phyloP scores from a whole-genome alignment of 1,140 invertebrate species.

The Drosophila jambulina region DNA sequence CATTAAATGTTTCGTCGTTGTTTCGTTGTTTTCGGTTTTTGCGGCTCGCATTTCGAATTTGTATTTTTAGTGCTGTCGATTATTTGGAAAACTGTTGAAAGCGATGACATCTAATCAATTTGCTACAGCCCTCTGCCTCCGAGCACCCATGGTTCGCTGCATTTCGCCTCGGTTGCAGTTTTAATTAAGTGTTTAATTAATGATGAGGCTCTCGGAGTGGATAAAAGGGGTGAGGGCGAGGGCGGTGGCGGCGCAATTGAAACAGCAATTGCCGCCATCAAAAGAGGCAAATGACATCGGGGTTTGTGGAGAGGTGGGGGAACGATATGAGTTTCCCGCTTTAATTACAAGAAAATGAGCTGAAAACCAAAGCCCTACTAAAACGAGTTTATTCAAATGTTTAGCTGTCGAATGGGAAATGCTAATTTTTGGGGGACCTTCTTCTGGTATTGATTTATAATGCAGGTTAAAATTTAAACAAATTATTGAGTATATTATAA shows the following conservation, averaged over 20 bases:
- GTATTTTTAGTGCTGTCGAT: constrained; percentile 43
- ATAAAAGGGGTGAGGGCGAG: neutral
- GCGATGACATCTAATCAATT: constrained; percentile 62
- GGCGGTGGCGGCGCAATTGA: constrained; percentile 13
- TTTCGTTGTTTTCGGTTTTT: constrained; percentile 24
- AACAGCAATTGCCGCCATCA: constrained; percentile 28
- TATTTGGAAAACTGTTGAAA: constrained; percentile 49
- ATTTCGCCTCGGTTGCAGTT: constrained; percentile 52
- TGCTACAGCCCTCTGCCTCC: constrained; percentile 10
- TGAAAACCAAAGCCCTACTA: neutral
- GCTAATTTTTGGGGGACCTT: neutral
- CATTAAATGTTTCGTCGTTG: constrained; percentile 44
- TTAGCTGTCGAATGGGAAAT: neutral
- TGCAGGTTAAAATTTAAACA: too few relatives aligned
- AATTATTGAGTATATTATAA: too few relatives aligned
- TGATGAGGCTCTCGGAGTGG: constrained; percentile 44
- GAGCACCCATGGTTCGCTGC: constrained; percentile 29
- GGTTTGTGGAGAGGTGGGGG: too few relatives aligned
- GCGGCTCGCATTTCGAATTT: constrained; percentile 36
- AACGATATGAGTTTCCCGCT: constrained; percentile 17
- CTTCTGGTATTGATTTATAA: neutral
- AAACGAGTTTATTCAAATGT: neutral
- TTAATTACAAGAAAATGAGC: constrained; percentile 23
- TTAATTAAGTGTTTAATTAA: constrained; percentile 66
- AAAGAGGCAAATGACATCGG: constrained; percentile 32